A percentile compares a stretch with the other conserved stretches of the same genome.
phyloP scores from a whole-genome alignment of 2,888 invertebrate genomes.

The Cerceris ruficornis region DNA sequence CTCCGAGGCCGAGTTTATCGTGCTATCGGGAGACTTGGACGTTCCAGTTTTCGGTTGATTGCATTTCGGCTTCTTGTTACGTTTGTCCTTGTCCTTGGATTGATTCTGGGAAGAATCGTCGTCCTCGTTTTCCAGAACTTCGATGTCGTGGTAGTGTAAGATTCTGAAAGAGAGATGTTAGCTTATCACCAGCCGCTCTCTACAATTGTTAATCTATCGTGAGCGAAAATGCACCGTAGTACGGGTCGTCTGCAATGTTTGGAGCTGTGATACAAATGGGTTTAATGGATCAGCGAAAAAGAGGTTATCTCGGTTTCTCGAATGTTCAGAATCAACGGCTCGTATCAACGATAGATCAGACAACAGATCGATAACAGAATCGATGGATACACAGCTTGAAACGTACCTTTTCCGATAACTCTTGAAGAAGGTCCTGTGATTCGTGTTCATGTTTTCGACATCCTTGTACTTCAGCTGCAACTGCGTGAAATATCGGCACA shows the following conservation, averaged over 20 bases:
- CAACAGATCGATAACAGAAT: background rate
- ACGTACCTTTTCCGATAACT: conserved; percentile 86
- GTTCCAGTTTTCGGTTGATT: conserved; percentile 44
- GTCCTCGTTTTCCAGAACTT: conserved; percentile 84
- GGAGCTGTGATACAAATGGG: too few relatives aligned
- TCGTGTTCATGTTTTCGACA: conserved; percentile 80
- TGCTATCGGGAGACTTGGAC: conserved; percentile 76
- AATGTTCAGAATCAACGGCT: too few relatives aligned
- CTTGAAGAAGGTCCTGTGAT: conserved; percentile 83
- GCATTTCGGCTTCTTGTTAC: conserved; percentile 47
- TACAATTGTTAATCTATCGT: too few relatives aligned
- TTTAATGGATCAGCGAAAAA: too few relatives aligned
- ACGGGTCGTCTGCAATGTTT: too few relatives aligned
- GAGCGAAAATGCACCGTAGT: too few relatives aligned
- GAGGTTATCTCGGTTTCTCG: too few relatives aligned
- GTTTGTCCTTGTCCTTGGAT: conserved; percentile 70
- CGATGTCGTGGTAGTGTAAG: conserved; percentile 89
- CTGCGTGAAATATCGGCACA: conserved; percentile 90
- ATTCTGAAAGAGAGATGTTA: conserved; percentile 83
- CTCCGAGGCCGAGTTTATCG: conserved; percentile 66
- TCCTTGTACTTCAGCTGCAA: conserved; percentile 85
- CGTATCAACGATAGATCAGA: too few relatives aligned
- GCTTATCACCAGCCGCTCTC: too few relatives aligned
- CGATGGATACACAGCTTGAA: conserved; percentile 3
- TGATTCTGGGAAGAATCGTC: conserved; percentile 76